These are phyloP conservation scores for Brachionus rotundiformis DNA, from an alignment of 1,140 invertebrate species.

Conservation along the genomic window DNA sequence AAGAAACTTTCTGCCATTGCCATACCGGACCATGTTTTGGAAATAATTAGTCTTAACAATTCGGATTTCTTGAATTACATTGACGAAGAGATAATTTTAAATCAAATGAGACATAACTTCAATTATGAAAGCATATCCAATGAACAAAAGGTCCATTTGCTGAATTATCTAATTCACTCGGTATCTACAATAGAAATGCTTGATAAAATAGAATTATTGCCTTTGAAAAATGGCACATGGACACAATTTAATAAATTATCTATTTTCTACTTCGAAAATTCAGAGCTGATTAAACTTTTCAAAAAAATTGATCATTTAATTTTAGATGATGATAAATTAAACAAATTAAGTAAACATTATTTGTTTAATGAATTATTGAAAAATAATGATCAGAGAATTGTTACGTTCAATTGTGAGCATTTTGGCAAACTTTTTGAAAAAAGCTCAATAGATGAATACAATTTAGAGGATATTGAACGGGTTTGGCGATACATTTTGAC, in stretches of 20 bases:
- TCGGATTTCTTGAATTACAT: neutral
- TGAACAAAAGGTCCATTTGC: conserved; percentile 17
- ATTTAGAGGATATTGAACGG: neutral
- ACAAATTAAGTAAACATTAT: neutral
- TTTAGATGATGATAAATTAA: conserved; percentile 31
- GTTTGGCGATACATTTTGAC: neutral
- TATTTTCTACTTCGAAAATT: conserved; percentile 34
- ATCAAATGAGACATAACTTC: neutral
- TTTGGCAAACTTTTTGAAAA: neutral
- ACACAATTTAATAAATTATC: conserved; percentile 8
- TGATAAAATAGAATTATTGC: conserved; percentile 50
- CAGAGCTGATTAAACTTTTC: conserved; percentile 47
- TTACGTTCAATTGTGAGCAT: neutral
- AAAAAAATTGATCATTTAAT: conserved; percentile 35
- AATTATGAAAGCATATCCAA: neutral
- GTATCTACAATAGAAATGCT: neutral
- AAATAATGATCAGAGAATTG: neutral
- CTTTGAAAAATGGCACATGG: conserved; percentile 46
- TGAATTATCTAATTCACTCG: conserved; percentile 18
- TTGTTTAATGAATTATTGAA: neutral
- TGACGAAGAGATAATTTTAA: neutral
- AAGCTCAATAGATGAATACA: neutral
- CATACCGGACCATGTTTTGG: neutral
- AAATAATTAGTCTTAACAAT: conserved; percentile 20
- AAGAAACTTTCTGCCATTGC: neutral